These are phyloP conservation scores for Odontomachus brunneus DNA, from an alignment of 1,140 invertebrate genomes.

Conservation along the genomic window DNA sequence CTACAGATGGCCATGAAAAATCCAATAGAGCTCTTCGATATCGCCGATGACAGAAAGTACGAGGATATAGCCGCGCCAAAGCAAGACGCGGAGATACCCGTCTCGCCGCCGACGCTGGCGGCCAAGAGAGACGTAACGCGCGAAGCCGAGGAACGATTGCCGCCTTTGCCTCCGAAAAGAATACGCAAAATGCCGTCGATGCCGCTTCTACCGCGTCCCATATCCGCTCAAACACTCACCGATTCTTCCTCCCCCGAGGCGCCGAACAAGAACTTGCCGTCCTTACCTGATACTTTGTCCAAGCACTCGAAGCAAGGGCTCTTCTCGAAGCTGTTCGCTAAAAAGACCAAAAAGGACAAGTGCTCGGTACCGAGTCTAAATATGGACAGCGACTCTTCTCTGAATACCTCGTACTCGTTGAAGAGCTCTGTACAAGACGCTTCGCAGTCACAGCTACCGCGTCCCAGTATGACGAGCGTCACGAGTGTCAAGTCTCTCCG, in stretches of 20 bases:
- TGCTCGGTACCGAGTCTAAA: slow-evolving; percentile 67
- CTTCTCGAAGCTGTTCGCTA: slow-evolving; percentile 89
- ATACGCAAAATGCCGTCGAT: slow-evolving; percentile 88
- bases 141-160: slow-evolving; percentile 87
- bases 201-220: slow-evolving; percentile 80
- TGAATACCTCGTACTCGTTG: slow-evolving; percentile 48
- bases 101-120: slow-evolving; percentile 73
- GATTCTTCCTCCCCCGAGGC: slow-evolving; percentile 70
- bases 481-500: slow-evolving; percentile 71
- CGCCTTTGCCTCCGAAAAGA: slow-evolving; percentile 92
- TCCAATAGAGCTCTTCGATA: slow-evolving; percentile 88
- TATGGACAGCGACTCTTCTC: slow-evolving; percentile 50
- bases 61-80: slow-evolving; percentile 84
- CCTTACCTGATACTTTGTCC: slow-evolving; percentile 83
- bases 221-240: slow-evolving; percentile 82
- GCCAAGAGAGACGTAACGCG: slow-evolving; percentile 84
- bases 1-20: slow-evolving; percentile 95
- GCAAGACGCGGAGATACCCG: slow-evolving; percentile 5
- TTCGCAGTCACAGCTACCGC: slow-evolving; percentile 61
- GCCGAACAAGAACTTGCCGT: slow-evolving; percentile 82
- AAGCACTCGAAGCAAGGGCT: slow-evolving; percentile 87
- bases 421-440: slow-evolving; percentile 58
- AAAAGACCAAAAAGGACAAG: slow-evolving; percentile 83
- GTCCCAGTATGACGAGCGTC: slow-evolving; percentile 69
- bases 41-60: slow-evolving; percentile 85